Evolutionary conservation across 2,113 vertebrate genomes (phyloP).

Genomic region (Maccullochella peelii): DNA sequence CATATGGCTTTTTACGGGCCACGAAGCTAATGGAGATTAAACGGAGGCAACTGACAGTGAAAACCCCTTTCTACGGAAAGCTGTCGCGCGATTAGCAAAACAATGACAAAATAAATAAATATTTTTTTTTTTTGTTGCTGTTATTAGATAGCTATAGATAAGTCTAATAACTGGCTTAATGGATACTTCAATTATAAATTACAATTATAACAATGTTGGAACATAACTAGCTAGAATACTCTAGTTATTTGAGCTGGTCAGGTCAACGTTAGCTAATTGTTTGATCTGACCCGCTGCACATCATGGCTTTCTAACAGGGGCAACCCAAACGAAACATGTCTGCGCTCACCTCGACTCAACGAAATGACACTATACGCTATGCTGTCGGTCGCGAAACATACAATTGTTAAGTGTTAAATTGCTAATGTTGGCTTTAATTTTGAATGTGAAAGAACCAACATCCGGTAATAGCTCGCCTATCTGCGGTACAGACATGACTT

Average conservation of each 20-base stretch:
- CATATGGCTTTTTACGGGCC: neutral
- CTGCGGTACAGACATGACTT: neutral
- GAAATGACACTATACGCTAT: neutral
- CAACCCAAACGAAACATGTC: neutral
- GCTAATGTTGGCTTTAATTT: conserved; percentile 1
- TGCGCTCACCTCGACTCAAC: rapidly evolving
- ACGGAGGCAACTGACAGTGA: no score
- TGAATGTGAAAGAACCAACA: neutral
- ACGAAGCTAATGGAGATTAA: neutral
- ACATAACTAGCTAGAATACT: neutral
- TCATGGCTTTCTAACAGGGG: no score
- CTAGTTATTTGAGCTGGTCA: no score
- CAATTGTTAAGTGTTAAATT: rapidly evolving
- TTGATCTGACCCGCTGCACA: neutral
- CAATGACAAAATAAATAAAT: no score
- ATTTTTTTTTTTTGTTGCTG: no score
- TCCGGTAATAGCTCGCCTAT: neutral
- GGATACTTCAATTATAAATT: no score
- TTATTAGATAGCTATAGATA: neutral
- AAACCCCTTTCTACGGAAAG: neutral
- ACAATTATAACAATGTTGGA: neutral
- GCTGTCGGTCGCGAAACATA: neutral
- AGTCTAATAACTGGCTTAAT: neutral
- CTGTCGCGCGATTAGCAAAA: neutral
- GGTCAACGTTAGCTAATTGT: neutral